Base-by-base conservation (phyloP, 2,113 vertebrate genomes). In the Felis chaus region DNA sequence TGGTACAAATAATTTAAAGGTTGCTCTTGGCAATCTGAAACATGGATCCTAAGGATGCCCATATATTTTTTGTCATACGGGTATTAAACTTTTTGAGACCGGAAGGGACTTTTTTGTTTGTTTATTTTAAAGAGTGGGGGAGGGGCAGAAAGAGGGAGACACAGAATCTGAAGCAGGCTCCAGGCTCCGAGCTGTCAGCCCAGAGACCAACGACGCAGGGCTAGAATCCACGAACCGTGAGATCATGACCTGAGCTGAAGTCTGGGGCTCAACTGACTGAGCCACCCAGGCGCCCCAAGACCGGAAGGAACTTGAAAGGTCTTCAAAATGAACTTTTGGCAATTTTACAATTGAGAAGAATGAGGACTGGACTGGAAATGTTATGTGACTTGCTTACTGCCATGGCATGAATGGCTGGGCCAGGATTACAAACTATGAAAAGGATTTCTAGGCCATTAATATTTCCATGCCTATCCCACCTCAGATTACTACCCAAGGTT, bases 1-100 rank as follows among this genome's bases (percentile, higher is more conserved):
- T 73, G 68, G 33, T 66, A 88, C 27, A 96, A 93, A 96, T 79
- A 95, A 92, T 55, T 93, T 53, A 80, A 95, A 92, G 55, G 15
- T 65, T 95, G 55, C 50, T 90, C 14, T 21, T 94, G 84, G 88
- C n/a, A 92, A 80, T 84, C 31, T 76, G 71, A 73, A 97, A 53
- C 15, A 45, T 39, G 36, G 68, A 86, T 89, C 71, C 23, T 53
- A 69, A 86, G 31, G 21, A 96, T 50, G 41, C 27, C 68, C 74
- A 53, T 36, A 14, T 48, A 69, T 76, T 95, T 96, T 96, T 93
- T 91, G 89, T 31, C 27, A 95, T 69, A 78, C 27, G 63, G 68
- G 74, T 86, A 96, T 61, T 50, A 74, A 25, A 90, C 9, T 57
- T 92, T 81, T 85, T 13, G 85, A 95, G 78, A 48, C 27, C 4